Base-by-base conservation (phyloP, 2,888 invertebrate species). In the Cryptophagus acutangulus region DNA sequence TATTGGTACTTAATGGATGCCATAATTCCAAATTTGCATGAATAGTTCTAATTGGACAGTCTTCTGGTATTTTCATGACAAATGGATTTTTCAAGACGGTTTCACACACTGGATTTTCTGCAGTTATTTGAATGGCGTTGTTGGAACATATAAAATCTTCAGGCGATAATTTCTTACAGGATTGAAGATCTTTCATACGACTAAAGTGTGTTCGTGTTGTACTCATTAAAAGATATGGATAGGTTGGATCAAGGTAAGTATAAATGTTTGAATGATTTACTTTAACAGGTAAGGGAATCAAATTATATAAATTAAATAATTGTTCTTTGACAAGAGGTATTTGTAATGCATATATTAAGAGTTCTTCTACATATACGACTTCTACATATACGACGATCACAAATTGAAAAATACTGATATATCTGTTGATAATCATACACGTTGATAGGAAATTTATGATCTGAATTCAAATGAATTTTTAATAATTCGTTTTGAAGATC, bases 301-400 rank as follows among this genome's bases (percentile, higher is more conserved):
- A 31, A 9, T 31, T 31, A n/a, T 6, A 31, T 4, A 31, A n/a
- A n/a, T 31, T 31, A 13, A 14, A 16, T 3, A n/a, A 3, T 3
- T 31, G 17, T 6, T 41, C 13, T 8, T 14, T 14, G 13, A 41
- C 41, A 13, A 41, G 20, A 4, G 41, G 40, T 12, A 40, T 41
- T 40, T 38, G 17, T 12, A 40, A 39, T 3, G 40, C 38, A 24
- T 18, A 40, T 15, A 41, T 40, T 4, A 41, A n/a, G 8, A 41
- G 10, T 29, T 38, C 16, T 16, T 43, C 4, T 12, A 29, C 9
- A 30, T 41, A 41, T 33, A 41, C n/a, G 4, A 31, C 33, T 5
- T 3, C 3, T 31, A 31, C 4, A n/a, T n/a, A n/a, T n/a, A n/a
- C n/a, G n/a, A n/a, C n/a, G n/a, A 9, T 31, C 14, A 17, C 4